Evolutionary conservation across 2,888 invertebrate species (phyloP), one percentile per base, ranked within the genome.

Genomic region (Agonum fuliginosum): DNA sequence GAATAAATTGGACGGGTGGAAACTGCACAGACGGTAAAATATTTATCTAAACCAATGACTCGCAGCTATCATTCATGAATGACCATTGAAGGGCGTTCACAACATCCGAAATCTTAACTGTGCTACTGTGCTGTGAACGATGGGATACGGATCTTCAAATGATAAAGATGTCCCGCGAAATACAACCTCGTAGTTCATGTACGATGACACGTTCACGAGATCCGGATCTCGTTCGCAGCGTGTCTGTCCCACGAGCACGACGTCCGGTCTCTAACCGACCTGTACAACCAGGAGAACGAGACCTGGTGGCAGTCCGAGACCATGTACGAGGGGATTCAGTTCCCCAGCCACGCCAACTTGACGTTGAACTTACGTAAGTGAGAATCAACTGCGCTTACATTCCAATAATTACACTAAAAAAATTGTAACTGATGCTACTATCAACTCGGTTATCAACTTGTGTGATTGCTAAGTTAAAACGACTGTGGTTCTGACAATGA

Each of bases 221-320:
- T 91, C 92, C 12, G 87, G 89, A n/a, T 89, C 89, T 94, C 94
- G 2, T 96, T 96, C 84, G 94, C 95, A 83, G 88, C 90, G 78
- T 98, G 98, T 86, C 92, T 89, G 83, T 89, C 89, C 4, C 89
- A 89, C 22, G 90, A 92, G 79, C 95, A 95, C 84, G 90, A 93
- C 54, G 89, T 94, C 12, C 87, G 90, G 71, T 96, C 91, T 86
- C 90, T 99, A 81, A 99, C 98, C 1, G 99, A 99, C 86, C 90
- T 95, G 83, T 96, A 98, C 85, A 95, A 95, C 85, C 93, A 93
- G 79, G 94, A 95, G 81, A 95, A 95, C 84, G 93, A 94, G 81
- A 97, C 97, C 0, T 98, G 97, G 96, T 98, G 98, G 98, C 97
- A 98, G 86, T 97, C 97, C 0, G 97, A 98, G 86, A 99, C 99